Percentiles rank a stretch among this genome's conserved stretches.
phyloP scores from a whole-genome alignment of 1,140 invertebrate genomes.

The Scaptomyza pallida region DNA sequence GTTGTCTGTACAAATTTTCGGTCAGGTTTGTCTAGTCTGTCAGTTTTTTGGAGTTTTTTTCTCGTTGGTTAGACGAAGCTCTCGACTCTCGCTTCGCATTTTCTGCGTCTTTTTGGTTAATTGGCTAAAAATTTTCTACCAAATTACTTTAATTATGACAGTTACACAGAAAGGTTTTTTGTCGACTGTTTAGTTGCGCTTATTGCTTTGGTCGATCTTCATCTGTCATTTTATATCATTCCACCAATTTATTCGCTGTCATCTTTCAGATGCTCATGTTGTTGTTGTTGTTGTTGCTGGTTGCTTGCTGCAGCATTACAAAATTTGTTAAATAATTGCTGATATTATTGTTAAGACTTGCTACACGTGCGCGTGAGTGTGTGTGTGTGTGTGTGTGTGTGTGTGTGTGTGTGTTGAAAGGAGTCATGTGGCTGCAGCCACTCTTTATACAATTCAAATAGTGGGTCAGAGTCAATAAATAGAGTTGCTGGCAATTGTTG shows the following conservation, averaged over 20 bases:
- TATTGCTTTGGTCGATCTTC: conserved; percentile 37
- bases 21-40: conserved; percentile 10
- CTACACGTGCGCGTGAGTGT: too few relatives aligned
- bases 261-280: conserved; percentile 15
- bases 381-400: too few relatives aligned
- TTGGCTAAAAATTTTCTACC: conserved; percentile 84
- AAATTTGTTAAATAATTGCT: conserved; percentile 79
- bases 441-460: conserved; percentile 2
- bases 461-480: conserved; percentile 23
- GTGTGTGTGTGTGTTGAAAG: background rate
- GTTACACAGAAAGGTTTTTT: conserved; percentile 62
- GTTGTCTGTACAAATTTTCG: conserved; percentile 4
- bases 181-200: conserved; percentile 63
- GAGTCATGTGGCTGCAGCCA: background rate
- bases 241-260: conserved; percentile 24
- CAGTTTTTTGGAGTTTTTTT: conserved; percentile 8
- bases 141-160: conserved; percentile 84
- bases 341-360: conserved; percentile 49
- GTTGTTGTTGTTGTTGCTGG: conserved; percentile 1
- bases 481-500: conserved; percentile 8
- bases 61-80: too few relatives aligned
- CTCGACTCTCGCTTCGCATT: conserved; percentile 61
- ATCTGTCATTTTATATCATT: conserved; percentile 25
- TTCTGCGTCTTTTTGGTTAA: conserved; percentile 82
- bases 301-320: conserved; percentile 38